phyloP scores from a whole-genome alignment of 2,113 vertebrate species.

The Lutjanus erythropterus region DNA sequence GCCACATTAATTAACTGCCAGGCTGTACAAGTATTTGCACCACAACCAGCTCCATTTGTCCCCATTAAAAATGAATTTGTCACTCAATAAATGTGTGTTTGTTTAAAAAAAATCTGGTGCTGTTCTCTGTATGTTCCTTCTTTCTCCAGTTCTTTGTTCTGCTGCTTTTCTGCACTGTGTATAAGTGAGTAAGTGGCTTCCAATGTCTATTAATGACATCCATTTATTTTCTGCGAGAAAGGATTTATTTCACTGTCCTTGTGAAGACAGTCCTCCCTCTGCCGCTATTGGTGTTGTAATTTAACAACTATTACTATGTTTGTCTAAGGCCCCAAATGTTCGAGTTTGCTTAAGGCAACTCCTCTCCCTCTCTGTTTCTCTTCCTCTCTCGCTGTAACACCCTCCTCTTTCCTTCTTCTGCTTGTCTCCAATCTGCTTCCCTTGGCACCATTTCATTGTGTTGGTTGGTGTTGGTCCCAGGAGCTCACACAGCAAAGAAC shows the following conservation, averaged over 20 bases:
- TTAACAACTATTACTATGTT: conserved; percentile 78
- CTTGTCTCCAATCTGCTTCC: conserved; percentile 55
- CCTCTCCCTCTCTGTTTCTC: conserved; percentile 35
- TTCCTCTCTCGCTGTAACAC: conserved; percentile 15
- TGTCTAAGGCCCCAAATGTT: conserved; percentile 75
- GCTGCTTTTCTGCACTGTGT: conserved; percentile 17
- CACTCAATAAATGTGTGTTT: conserved; percentile 71
- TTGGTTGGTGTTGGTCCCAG: conserved; percentile 61
- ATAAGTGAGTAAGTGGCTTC: conserved; percentile 62
- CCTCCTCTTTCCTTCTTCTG: conserved; percentile 43
- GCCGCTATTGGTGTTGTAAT: conserved; percentile 61
- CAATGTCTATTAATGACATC: conserved; percentile 70
- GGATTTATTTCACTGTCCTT: conserved; percentile 70
- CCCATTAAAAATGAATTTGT: conserved; percentile 73
- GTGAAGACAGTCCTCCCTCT: conserved; percentile 59
- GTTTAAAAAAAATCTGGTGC: conserved; percentile 33
- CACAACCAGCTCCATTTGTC: conserved; percentile 64
- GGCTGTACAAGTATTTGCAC: conserved; percentile 46
- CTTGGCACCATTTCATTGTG: conserved; percentile 58
- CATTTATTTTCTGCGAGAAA: conserved; percentile 72
- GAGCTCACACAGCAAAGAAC: conserved; percentile 57
- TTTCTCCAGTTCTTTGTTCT: conserved; percentile 1
- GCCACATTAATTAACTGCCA: conserved; percentile 64
- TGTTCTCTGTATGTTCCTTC: conserved; percentile 22
- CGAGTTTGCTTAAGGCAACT: conserved; percentile 56